phyloP scores from a whole-genome alignment of 2,888 invertebrate species.

The Bimastos eiseni region DNA sequence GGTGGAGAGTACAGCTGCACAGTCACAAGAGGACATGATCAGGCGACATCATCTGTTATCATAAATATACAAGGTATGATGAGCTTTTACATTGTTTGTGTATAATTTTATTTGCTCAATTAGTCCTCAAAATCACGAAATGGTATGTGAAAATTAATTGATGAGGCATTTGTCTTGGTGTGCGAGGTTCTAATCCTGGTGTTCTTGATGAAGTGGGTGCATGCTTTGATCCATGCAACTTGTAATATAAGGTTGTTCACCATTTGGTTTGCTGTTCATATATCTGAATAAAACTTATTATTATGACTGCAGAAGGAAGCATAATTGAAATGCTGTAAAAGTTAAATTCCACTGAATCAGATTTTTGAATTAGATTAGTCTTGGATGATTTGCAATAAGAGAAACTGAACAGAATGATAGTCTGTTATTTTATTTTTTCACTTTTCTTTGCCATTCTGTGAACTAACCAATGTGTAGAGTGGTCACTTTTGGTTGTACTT shows the following conservation, averaged over 20 bases:
- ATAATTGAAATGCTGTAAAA: neutral
- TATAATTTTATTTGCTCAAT: neutral
- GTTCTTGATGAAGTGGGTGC: neutral
- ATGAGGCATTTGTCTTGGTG: neutral
- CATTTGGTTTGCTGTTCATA: too few relatives aligned
- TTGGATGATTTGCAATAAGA: neutral
- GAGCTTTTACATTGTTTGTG: too few relatives aligned
- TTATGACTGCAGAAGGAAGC: neutral
- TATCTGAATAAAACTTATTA: neutral
- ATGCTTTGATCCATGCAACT: neutral
- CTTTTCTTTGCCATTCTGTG: too few relatives aligned
- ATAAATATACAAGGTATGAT: neutral
- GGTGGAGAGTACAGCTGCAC: slow-evolving; percentile 56
- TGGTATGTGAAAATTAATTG: neutral
- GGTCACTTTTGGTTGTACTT: too few relatives aligned
- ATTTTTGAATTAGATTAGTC: too few relatives aligned
- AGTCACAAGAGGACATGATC: slow-evolving; percentile 45
- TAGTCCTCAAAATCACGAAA: neutral
- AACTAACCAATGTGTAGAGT: too few relatives aligned
- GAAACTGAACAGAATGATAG: neutral
- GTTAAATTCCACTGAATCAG: too few relatives aligned
- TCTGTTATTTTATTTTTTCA: neutral
- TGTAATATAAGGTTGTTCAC: neutral
- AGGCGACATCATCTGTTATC: neutral
- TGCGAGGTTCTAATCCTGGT: neutral